Evolutionary conservation across 2,113 vertebrate genomes (phyloP).

Genomic region (Anolis carolinensis): DNA sequence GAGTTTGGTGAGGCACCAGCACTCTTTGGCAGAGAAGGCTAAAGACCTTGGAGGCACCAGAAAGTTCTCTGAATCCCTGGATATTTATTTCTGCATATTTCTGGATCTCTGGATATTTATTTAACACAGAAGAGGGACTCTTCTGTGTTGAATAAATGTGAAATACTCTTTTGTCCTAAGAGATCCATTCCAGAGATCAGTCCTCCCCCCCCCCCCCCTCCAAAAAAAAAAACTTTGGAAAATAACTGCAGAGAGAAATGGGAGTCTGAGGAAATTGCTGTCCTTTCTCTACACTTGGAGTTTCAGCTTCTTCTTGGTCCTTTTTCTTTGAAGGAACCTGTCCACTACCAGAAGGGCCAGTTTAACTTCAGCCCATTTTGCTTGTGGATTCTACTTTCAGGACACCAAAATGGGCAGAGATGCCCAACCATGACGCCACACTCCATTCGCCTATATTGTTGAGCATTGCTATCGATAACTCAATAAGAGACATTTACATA

Average conservation of each 20-base stretch:
- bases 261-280: too few species aligned
- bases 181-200: neutral
- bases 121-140: too few species aligned
- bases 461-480: neutral
- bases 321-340: neutral
- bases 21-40: too few species aligned
- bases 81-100: too few species aligned
- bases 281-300: too few species aligned
- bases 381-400: neutral
- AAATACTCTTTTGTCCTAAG: too few species aligned
- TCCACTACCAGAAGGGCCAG: neutral
- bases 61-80: neutral
- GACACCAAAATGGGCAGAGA: neutral
- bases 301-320: neutral
- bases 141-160: too few species aligned
- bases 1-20: too few species aligned
- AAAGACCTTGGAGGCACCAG: too few species aligned
- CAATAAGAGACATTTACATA: neutral
- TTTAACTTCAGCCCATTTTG: neutral
- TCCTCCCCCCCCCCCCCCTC: too few species aligned
- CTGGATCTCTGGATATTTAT: too few species aligned
- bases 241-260: too few species aligned
- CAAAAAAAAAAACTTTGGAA: neutral
- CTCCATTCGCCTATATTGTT: neutral
- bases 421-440: neutral